Evolutionary conservation across 1,140 invertebrate genomes (phyloP).

Genomic region (Eumeta japonica): DNA sequence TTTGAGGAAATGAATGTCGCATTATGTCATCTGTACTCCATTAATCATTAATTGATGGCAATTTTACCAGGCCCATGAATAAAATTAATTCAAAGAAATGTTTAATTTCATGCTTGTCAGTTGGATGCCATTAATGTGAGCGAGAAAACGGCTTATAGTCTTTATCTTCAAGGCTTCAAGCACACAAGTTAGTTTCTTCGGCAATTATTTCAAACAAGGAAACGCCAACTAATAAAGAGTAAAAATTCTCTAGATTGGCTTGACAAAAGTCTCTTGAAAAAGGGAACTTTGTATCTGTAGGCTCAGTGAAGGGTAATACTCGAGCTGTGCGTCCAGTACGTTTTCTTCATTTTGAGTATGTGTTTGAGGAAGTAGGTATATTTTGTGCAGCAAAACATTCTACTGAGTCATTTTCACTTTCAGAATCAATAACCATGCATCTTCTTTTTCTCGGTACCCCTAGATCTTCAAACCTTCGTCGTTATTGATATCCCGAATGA

Average conservation of each 20-base stretch:
- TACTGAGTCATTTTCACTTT: slow-evolving; percentile 21
- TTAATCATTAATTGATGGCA: slow-evolving; percentile 26
- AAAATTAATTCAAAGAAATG: slow-evolving; percentile 23
- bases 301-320: slow-evolving; percentile 24
- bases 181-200: slow-evolving; percentile 26
- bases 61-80: slow-evolving; percentile 25
- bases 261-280: slow-evolving; percentile 24
- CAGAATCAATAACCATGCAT: slow-evolving; percentile 24
- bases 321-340: slow-evolving; percentile 24
- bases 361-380: slow-evolving; percentile 24
- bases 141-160: slow-evolving; percentile 25
- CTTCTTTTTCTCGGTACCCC: slow-evolving; percentile 25
- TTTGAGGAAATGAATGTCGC: slow-evolving; percentile 24
- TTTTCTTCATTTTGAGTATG: slow-evolving; percentile 22
- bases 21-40: slow-evolving; percentile 24
- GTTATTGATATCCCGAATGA: slow-evolving; percentile 21
- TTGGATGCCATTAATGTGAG: slow-evolving; percentile 25
- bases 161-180: slow-evolving; percentile 22
- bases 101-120: slow-evolving; percentile 26
- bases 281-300: slow-evolving; percentile 19
- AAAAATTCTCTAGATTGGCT: slow-evolving; percentile 20
- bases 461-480: slow-evolving; percentile 20
- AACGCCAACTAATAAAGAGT: slow-evolving; percentile 22
- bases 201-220: slow-evolving; percentile 27
- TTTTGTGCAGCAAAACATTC: slow-evolving; percentile 22